Base-by-base conservation (phyloP, 2,113 vertebrate genomes). In the Blennius ocellaris region DNA sequence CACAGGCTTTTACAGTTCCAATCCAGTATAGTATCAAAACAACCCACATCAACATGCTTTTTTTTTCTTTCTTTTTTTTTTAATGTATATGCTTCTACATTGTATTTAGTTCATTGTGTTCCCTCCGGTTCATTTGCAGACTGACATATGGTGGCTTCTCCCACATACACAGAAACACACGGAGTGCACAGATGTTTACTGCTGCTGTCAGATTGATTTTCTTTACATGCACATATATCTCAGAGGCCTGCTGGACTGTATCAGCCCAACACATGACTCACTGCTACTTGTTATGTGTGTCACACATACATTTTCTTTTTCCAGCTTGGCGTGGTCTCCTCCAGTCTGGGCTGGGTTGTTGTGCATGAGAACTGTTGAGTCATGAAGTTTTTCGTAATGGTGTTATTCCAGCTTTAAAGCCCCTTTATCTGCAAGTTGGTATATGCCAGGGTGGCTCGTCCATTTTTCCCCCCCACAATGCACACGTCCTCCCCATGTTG, bases 341-440 rank as follows among this genome's bases (percentile, higher is more conserved):
- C 63, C 40, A 7, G 63, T 65, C 78, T 60, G 63, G 55, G 58
- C 51, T 48, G 75, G 45, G 45, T 61, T 82, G 75, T 78, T 73
- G 59, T 74, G 82, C 63, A 16, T 73, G 63, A 64, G 65, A 59
- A 61, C 76, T 82, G 87, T 75, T 87, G 87, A 86, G 80, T 90
- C 86, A 88, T 79, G 65, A 73, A 56, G 57, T 83, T 89, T 89
- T 73, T 74, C 5, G 3, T 11, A 72, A 58, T 43, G 3, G 21
- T 82, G 78, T 82, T 82, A 36, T 60, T 66, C 41, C 76, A 65
- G 49, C 21, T 30, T 30, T 30, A 30, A 30, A 30, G 21, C 21
- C 21, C 21, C 21, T 30, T 30, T 30, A 16, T 16, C 59, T 7
- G 39, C 15, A 39, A 15, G 8, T 47, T 68, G 56, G 17, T 11